A percentile compares a stretch with the other conserved stretches of the same genome.
phyloP scores from a whole-genome alignment of 2,888 invertebrate species.

The Habrosyne pyritoides region DNA sequence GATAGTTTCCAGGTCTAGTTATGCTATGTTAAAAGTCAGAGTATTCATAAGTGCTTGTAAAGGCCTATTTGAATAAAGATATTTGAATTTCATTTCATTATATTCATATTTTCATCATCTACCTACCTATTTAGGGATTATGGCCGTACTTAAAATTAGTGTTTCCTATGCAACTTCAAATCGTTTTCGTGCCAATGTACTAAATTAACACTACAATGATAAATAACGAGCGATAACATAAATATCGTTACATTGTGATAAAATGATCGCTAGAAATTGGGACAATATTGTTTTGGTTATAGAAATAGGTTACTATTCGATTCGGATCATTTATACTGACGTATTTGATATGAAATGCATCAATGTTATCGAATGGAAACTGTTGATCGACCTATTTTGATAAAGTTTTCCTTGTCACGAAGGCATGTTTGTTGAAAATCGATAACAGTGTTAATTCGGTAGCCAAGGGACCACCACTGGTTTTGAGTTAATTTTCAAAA shows the following conservation, averaged over 20 bases:
- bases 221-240: neutral
- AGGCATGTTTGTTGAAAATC: neutral
- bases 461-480: neutral
- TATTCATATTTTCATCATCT: too few relatives aligned
- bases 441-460: neutral
- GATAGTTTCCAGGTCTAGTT: too few relatives aligned
- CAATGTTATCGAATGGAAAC: neutral
- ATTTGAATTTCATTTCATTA: too few relatives aligned
- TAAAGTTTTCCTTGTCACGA: neutral
- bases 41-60: too few relatives aligned
- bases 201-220: neutral
- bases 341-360: neutral
- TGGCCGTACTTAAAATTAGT: too few relatives aligned
- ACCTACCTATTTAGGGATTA: too few relatives aligned
- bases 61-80: too few relatives aligned
- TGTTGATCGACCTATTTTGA: constrained; percentile 1
- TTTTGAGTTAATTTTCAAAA: neutral
- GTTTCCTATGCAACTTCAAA: too few relatives aligned
- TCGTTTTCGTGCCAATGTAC: too few relatives aligned
- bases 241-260: neutral
- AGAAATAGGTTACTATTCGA: neutral
- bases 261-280: constrained; percentile 6
- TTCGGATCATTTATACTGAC: neutral
- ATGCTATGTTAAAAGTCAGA: too few relatives aligned
- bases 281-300: constrained; percentile 11